Evolutionary conservation across 2,888 invertebrate species (phyloP).

Genomic region (Harpalus rubripes): DNA sequence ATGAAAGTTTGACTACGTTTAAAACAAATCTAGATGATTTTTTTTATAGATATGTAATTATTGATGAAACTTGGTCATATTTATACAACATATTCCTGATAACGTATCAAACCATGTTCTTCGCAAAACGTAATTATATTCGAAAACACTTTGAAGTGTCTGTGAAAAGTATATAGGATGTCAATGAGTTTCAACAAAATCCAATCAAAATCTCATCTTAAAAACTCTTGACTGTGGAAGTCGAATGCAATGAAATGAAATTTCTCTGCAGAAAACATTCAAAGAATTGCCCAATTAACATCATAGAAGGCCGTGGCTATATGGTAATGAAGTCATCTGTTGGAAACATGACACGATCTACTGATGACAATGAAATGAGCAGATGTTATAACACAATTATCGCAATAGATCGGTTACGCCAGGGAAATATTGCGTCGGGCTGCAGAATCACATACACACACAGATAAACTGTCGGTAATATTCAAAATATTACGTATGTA

Average conservation of each 20-base stretch:
- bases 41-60: too few species aligned
- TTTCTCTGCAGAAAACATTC: neutral
- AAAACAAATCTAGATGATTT: too few species aligned
- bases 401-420: neutral
- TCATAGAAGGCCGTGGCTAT: neutral
- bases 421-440: too few species aligned
- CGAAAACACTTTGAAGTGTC: neutral
- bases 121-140: neutral
- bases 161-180: neutral
- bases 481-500: too few species aligned
- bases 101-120: neutral
- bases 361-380: neutral
- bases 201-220: constrained; percentile 2
- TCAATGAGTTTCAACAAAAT: neutral
- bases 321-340: neutral
- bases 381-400: constrained; percentile 3
- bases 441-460: too few species aligned
- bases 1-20: too few species aligned
- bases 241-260: neutral
- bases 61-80: too few species aligned
- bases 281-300: neutral
- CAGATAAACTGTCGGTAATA: too few species aligned
- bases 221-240: neutral
- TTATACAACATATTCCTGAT: neutral
- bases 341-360: neutral